Percentiles rank a stretch among this genome's conserved stretches.
These are phyloP conservation scores for Rhagoletis zephyria DNA, from an alignment of 1,140 invertebrate genomes.

Conservation along the genomic window DNA sequence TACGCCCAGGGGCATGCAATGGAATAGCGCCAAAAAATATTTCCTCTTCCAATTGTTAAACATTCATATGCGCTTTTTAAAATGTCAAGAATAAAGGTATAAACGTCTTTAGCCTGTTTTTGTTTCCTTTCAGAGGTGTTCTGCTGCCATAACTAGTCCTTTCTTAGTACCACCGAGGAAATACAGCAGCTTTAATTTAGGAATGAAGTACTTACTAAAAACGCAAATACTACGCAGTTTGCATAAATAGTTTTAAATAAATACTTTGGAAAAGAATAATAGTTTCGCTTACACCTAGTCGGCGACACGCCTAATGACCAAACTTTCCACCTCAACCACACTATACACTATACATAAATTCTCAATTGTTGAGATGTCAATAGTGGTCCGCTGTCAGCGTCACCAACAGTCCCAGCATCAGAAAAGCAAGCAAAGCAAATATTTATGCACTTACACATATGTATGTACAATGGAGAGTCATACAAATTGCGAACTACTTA, in stretches of 20 bases:
- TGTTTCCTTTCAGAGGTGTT: not conserved
- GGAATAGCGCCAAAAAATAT: no score
- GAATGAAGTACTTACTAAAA: not conserved
- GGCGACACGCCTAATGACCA: conserved; percentile 22
- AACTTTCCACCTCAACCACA: not conserved
- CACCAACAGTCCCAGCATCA: not conserved
- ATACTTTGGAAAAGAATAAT: not conserved
- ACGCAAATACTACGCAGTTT: not conserved
- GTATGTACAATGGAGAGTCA: no score
- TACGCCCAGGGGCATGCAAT: no score
- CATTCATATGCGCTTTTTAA: no score
- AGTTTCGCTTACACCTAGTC: not conserved
- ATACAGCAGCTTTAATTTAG: not conserved
- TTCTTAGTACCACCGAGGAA: not conserved
- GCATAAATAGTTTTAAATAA: not conserved
- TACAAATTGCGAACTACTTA: not conserved
- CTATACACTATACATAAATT: not conserved
- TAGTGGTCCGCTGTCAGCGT: not conserved
- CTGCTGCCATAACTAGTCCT: not conserved
- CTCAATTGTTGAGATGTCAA: not conserved
- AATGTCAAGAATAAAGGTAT: no score
- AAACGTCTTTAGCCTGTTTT: no score
- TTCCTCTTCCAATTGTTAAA: no score
- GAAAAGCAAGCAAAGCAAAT: conserved; percentile 19
- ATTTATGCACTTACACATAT: not conserved